Evolutionary conservation across 2,113 vertebrate genomes (phyloP).

Genomic region (Calidris pugnax): DNA sequence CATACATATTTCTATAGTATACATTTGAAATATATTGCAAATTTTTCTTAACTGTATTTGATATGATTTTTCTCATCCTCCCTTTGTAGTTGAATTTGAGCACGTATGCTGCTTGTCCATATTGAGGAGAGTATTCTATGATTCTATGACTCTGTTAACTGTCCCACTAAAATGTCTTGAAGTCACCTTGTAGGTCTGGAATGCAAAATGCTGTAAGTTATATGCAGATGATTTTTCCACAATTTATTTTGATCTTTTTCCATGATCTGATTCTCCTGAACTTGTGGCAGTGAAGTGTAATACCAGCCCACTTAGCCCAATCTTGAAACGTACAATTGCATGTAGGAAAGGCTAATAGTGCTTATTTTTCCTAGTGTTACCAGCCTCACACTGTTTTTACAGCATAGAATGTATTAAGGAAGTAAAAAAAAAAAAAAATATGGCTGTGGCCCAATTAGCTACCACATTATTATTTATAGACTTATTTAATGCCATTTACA

Average conservation of each 20-base stretch:
- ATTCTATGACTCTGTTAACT: neutral
- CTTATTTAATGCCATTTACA: constrained; percentile 35
- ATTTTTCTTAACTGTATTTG: neutral
- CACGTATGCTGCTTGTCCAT: neutral
- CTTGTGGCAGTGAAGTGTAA: neutral
- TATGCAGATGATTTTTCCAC: neutral
- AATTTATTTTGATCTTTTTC: neutral
- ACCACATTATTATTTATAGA: constrained; percentile 51
- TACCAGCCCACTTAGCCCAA: neutral
- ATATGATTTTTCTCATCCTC: neutral
- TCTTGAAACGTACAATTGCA: neutral
- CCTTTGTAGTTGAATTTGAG: neutral
- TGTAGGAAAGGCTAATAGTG: neutral
- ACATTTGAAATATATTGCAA: neutral
- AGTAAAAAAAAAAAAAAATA: neutral
- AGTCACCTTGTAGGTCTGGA: neutral
- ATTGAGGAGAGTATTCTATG: neutral
- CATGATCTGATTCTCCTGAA: neutral
- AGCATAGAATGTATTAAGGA: neutral
- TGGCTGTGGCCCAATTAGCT: neutral
- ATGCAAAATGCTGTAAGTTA: neutral
- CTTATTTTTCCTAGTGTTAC: neutral
- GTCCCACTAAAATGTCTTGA: neutral
- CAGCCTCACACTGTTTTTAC: neutral
- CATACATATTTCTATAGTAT: neutral